A percentile compares a stretch with the other conserved stretches of the same genome.
phyloP scores from a whole-genome alignment of 2,113 vertebrate genomes.

The Lepus americanus region DNA sequence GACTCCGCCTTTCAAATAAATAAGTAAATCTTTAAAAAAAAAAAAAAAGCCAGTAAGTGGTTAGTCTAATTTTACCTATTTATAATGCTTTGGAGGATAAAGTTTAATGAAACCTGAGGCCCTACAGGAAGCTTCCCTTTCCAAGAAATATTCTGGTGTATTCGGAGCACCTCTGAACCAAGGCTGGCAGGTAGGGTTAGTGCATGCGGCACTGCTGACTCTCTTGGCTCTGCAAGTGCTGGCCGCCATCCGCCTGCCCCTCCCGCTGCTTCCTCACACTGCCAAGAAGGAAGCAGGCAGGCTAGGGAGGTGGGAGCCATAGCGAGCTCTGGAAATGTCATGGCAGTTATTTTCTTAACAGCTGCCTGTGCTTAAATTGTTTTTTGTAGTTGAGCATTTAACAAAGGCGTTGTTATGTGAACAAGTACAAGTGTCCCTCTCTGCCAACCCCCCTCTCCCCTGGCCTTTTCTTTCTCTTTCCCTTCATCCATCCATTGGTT shows the following conservation, averaged over 20 bases:
- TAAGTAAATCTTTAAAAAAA: no score
- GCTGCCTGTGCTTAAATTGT: background rate
- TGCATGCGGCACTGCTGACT: background rate
- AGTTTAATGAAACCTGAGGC: background rate
- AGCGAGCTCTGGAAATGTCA: background rate
- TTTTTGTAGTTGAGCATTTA: background rate
- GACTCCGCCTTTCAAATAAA: no score
- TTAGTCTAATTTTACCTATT: background rate
- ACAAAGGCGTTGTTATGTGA: background rate
- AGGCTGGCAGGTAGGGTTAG: background rate
- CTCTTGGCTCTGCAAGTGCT: slow-evolving; percentile 9
- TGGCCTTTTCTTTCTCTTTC: no score
- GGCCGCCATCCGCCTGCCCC: background rate
- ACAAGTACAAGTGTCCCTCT: background rate
- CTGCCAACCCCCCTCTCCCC: background rate
- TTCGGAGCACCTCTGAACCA: background rate
- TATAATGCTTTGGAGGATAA: background rate
- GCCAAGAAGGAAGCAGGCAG: background rate
- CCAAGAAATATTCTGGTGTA: background rate
- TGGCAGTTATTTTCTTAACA: slow-evolving; percentile 27
- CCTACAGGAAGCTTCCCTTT: background rate
- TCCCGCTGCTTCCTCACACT: background rate
- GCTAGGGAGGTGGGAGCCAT: background rate
- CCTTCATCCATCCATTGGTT: background rate
- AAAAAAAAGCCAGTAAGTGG: background rate